Evolutionary conservation across 2,797 vertebrate species (phyloP).

Genomic region (Cyprinella venusta): DNA sequence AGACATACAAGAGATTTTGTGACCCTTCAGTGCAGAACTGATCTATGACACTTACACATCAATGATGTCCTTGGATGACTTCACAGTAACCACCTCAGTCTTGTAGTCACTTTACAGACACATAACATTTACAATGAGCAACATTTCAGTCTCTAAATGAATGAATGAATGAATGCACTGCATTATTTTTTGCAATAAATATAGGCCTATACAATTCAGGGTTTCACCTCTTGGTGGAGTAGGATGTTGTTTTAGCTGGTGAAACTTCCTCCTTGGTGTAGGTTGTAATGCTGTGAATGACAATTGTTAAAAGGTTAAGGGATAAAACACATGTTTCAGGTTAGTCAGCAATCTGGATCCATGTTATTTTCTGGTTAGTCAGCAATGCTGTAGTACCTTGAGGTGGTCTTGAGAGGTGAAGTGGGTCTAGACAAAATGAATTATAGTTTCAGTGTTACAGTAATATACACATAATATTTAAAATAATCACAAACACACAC

Average conservation of each 20-base stretch:
- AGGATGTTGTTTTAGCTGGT: constrained; percentile 60
- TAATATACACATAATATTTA: not conserved
- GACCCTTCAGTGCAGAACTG: not conserved
- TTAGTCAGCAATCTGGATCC: constrained; percentile 41
- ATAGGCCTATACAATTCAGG: not conserved
- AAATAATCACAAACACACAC: not conserved
- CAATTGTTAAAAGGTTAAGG: not conserved
- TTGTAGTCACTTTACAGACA: constrained; percentile 58
- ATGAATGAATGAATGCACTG: too few species aligned
- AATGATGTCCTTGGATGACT: constrained; percentile 46
- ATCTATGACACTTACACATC: constrained; percentile 62
- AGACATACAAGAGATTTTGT: not conserved
- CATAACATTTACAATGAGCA: not conserved
- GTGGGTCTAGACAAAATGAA: constrained; percentile 29
- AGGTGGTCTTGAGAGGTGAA: constrained; percentile 55
- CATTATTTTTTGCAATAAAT: too few species aligned
- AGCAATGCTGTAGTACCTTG: constrained; percentile 64
- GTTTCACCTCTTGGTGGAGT: constrained; percentile 66
- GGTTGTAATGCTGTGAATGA: constrained; percentile 58
- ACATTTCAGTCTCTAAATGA: not conserved
- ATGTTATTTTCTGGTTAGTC: constrained; percentile 52
- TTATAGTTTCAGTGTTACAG: constrained; percentile 41
- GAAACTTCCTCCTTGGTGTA: constrained; percentile 63
- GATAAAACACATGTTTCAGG: constrained; percentile 37
- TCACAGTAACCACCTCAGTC: constrained; percentile 65